Conservation (phyloP, 2,797 vertebrate species). For the Aulostomus chinensis region DNA sequence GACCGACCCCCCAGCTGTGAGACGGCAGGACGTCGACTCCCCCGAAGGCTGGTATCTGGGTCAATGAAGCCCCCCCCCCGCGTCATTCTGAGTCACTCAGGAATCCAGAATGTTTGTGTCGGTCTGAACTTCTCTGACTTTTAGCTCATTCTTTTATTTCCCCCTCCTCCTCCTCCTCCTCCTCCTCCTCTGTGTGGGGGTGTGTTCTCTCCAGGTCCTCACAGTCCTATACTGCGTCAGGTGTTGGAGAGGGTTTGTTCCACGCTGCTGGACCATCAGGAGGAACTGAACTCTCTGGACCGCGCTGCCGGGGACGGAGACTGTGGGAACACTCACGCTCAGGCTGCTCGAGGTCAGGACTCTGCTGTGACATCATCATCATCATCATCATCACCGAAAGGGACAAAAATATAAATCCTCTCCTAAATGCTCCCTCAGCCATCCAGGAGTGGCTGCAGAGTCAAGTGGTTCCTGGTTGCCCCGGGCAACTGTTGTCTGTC, state of each 20-base stretch:
- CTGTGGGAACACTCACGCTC: slow-evolving; percentile 90
- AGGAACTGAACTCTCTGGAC: slow-evolving; percentile 90
- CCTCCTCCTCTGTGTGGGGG: background rate
- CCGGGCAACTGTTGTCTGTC: slow-evolving; percentile 77
- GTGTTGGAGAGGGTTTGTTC: slow-evolving; percentile 81
- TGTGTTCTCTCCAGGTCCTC: slow-evolving; percentile 49
- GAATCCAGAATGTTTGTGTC: too few species aligned
- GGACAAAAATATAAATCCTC: too few species aligned
- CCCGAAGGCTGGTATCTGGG: too few species aligned
- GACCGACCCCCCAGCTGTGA: slow-evolving; percentile 13
- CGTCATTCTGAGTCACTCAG: too few species aligned
- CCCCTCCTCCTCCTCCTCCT: background rate
- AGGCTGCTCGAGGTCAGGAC: slow-evolving; percentile 82
- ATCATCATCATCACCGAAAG: too few species aligned
- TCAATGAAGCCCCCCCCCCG: too few species aligned
- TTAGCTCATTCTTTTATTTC: too few species aligned
- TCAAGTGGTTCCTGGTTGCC: slow-evolving; percentile 72
- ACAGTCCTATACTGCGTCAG: slow-evolving; percentile 60
- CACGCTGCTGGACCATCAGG: slow-evolving; percentile 79
- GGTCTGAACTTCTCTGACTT: too few species aligned
- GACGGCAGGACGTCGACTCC: slow-evolving; percentile 38
- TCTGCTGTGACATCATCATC: too few species aligned
- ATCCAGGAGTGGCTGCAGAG: slow-evolving; percentile 84
- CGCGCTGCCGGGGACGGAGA: slow-evolving; percentile 91
- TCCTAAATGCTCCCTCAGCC: slow-evolving; percentile 67